These are phyloP conservation scores for Plebejus anna DNA, from an alignment of 2,888 invertebrate species.

Conservation along the genomic window DNA sequence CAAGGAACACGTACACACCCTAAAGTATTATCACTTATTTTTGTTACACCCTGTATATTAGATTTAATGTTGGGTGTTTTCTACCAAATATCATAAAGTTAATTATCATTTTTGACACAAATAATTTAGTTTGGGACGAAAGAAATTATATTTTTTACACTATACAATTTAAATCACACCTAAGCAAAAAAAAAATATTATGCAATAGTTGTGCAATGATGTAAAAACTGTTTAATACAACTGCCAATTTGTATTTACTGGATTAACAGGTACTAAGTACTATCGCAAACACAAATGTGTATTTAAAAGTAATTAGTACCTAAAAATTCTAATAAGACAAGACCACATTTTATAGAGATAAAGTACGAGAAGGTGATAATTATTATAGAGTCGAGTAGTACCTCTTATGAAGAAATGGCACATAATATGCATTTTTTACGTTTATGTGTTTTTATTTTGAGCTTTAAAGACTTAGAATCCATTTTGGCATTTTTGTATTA, in stretches of 20 bases:
- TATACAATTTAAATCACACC: neutral
- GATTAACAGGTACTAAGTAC: constrained; percentile 27
- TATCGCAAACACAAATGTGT: constrained; percentile 30
- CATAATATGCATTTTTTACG: too few species aligned
- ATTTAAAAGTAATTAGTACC: neutral
- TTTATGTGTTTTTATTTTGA: too few species aligned
- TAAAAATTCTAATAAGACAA: neutral
- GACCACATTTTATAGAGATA: neutral
- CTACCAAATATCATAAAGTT: too few species aligned
- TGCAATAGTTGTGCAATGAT: constrained; percentile 29
- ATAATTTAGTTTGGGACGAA: neutral
- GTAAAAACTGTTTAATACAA: constrained; percentile 49
- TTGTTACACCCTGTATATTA: too few species aligned
- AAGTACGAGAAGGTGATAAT: too few species aligned
- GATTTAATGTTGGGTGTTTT: too few species aligned
- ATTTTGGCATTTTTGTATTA: too few species aligned
- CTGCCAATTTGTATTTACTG: constrained; percentile 30
- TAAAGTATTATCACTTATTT: too few species aligned
- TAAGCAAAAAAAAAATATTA: neutral
- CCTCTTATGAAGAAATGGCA: neutral
- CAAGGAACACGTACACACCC: too few species aligned
- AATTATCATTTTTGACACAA: too few species aligned
- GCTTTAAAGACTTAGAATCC: too few species aligned
- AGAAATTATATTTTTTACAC: neutral
- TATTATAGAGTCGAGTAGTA: neutral